A percentile compares a stretch with the other conserved stretches of the same genome.
These are phyloP conservation scores for Halcyon chelicuti DNA, from an alignment of 2,797 vertebrate species.

Conservation along the genomic window DNA sequence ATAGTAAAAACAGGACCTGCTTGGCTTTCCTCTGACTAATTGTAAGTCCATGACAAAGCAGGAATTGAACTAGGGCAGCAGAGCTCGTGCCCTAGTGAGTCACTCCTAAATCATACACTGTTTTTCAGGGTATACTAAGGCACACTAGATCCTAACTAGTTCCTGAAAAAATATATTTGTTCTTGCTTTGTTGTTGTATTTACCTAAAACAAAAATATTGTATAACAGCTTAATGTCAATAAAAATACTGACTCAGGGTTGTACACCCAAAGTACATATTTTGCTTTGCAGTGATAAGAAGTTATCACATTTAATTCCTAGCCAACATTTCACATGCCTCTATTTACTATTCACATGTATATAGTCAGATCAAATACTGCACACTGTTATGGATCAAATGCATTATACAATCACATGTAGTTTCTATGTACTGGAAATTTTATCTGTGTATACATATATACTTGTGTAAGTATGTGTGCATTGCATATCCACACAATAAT, in stretches of 20 bases:
- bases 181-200: background rate
- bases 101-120: background rate
- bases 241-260: conserved; percentile 40
- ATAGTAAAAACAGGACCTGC: background rate
- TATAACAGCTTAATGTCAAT: conserved; percentile 25
- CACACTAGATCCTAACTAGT: background rate
- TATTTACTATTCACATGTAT: background rate
- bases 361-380: background rate
- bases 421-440: background rate
- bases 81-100: conserved; percentile 3
- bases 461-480: background rate
- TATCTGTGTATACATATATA: background rate
- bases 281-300: background rate
- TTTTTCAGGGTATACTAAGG: conserved; percentile 2
- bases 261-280: conserved; percentile 40
- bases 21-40: conserved; percentile 31
- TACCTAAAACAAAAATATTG: conserved; percentile 24
- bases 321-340: background rate
- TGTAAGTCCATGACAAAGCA: background rate
- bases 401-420: background rate
- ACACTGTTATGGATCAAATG: background rate
- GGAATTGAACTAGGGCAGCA: background rate
- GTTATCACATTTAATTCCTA: conserved; percentile 16
- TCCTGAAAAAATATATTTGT: conserved; percentile 41
- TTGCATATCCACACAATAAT: background rate